Evolutionary conservation across 2,888 invertebrate species (phyloP), one percentile per base, ranked within the genome.

Genomic region (Abrostola tripartita): DNA sequence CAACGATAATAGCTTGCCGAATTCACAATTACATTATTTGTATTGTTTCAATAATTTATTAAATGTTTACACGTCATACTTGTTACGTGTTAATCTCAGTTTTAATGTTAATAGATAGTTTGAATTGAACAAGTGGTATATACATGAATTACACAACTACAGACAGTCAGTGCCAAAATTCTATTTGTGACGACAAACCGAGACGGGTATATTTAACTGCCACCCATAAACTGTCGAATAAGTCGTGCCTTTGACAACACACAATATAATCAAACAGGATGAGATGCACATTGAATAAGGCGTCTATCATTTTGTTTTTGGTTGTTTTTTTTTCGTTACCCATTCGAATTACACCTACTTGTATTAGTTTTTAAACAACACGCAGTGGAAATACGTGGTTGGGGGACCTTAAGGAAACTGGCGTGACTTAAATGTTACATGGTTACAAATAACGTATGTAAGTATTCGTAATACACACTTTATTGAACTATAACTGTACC

Each of bases 181-280:
- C 93, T 94, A 94, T 94, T 94, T 93, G 92, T 90, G 88, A 92
- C 92, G 90, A 93, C 93, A 93, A 92, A 93, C 90, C 90, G 92
- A 92, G 90, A 90, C 93, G 88, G 90, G 92, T 94, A 93, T 93
- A 94, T 94, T 94, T 94, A 94, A 94, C 93, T 91, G 88, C 88
- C 90, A 89, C 90, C 93, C 92, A 94, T 94, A 94, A 94, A 94
- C 92, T 92, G 92, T 90, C 88, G 87, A 92, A 93, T 90, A 87
- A 87, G 83, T 83, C 88, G 87, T 88, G 86, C 88, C 86, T 88
- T 85, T 85, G 85, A 90, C 88, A 89, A 87, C 84, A 81, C 78
- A 83, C 78, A 81, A 80, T 76, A 82, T 66, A 66, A 67, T 63
- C 67, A 63, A 73, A 70, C 62, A 60, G 44, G 41, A 37, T 42